A percentile compares a stretch with the other conserved stretches of the same genome.
phyloP scores from a whole-genome alignment of 2,113 vertebrate genomes.

The Hypocryptadius cinnamomeus region DNA sequence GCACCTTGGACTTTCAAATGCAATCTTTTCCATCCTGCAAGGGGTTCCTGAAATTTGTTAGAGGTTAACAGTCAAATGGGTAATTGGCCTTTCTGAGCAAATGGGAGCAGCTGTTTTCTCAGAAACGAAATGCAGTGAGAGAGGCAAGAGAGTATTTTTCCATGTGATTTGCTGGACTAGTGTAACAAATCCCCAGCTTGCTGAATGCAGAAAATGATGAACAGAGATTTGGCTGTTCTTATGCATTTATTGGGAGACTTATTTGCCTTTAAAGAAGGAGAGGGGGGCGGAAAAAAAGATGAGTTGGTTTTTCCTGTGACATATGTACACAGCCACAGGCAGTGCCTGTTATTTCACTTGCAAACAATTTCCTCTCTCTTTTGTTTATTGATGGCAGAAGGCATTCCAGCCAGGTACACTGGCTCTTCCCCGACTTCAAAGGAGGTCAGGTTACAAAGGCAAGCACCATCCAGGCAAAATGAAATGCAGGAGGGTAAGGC shows the following conservation, averaged over 20 bases:
- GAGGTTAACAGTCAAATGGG: background rate
- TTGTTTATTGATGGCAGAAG: conserved; percentile 62
- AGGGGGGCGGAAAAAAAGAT: background rate
- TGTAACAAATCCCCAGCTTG: background rate
- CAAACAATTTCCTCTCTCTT: conserved; percentile 69
- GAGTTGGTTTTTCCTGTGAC: conserved; percentile 40
- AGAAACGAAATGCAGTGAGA: background rate
- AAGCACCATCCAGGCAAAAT: background rate
- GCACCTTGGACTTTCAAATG: background rate
- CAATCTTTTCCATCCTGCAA: background rate
- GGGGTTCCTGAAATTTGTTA: background rate
- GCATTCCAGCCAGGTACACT: conserved; percentile 44
- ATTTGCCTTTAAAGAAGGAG: conserved; percentile 50
- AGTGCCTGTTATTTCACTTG: conserved; percentile 59
- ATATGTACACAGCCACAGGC: conserved; percentile 59
- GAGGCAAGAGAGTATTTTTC: background rate
- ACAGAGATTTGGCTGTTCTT: conserved; percentile 6
- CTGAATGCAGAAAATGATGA: background rate
- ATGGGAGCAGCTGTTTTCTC: background rate
- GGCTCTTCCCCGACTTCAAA: conserved; percentile 56
- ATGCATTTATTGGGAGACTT: conserved; percentile 31
- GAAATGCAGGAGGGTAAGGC: background rate
- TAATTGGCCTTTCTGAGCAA: background rate
- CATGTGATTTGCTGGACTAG: background rate
- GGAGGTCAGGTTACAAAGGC: conserved; percentile 42